phyloP scores from a whole-genome alignment of 2,888 invertebrate genomes.

The Spisula solida region DNA sequence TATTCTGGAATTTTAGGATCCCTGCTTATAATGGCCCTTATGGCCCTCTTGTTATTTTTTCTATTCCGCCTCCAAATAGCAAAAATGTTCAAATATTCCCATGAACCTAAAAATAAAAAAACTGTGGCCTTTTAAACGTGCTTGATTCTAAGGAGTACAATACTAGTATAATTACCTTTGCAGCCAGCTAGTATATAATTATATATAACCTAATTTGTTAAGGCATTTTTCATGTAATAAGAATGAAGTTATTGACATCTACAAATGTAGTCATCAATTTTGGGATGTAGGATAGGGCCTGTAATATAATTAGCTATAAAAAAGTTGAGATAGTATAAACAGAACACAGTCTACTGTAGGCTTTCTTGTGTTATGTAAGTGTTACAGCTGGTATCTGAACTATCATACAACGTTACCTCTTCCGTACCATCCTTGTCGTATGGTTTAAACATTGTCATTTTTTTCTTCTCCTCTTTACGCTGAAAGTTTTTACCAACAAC shows the following conservation, averaged over 20 bases:
- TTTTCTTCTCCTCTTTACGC: conserved; percentile 26
- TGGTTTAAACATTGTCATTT: conserved; percentile 49
- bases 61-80: too few relatives aligned
- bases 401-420: background rate
- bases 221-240: background rate
- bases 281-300: background rate
- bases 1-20: too few relatives aligned
- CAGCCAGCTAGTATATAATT: conserved; percentile 1
- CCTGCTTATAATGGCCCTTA: too few relatives aligned
- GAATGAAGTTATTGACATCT: background rate
- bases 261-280: background rate
- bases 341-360: background rate
- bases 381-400: background rate
- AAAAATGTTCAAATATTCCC: too few relatives aligned
- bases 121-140: background rate
- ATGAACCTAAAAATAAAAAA: too few relatives aligned
- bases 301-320: background rate
- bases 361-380: conserved; percentile 18
- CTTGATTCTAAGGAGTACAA: background rate
- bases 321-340: background rate
- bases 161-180: conserved; percentile 15
- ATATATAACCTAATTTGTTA: conserved; percentile 19
- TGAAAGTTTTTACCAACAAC: conserved; percentile 34
- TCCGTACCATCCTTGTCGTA: conserved; percentile 22
- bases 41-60: too few relatives aligned